Evolutionary conservation across 1,140 invertebrate species (phyloP).

Genomic region (Chelonus insularis): DNA sequence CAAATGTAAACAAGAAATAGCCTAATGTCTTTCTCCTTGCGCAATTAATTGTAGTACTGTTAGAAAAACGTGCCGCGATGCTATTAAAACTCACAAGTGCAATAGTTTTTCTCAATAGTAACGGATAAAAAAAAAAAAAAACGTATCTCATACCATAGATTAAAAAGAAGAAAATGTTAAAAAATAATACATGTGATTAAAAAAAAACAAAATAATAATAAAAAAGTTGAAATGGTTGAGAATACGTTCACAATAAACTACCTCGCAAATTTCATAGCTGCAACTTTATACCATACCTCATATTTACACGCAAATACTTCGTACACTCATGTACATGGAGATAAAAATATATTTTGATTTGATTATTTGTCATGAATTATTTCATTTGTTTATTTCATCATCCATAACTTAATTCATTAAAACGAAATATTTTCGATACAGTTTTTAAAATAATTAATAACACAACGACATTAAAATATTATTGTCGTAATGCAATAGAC

Average conservation of each 20-base stretch:
- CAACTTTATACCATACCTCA: constrained; percentile 30
- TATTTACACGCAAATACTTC: constrained; percentile 28
- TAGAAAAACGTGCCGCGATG: constrained; percentile 32
- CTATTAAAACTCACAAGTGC: constrained; percentile 57
- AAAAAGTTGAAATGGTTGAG: constrained; percentile 9
- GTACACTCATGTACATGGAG: constrained; percentile 29
- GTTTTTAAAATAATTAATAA: not conserved
- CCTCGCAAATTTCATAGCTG: constrained; percentile 45
- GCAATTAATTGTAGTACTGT: constrained; percentile 38
- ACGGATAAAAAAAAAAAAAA: constrained; percentile 33
- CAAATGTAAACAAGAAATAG: constrained; percentile 35
- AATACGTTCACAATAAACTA: constrained; percentile 38
- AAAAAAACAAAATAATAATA: not conserved
- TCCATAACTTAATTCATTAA: too few species aligned
- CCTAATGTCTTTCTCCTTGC: constrained; percentile 38
- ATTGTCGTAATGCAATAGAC: constrained; percentile 24
- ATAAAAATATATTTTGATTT: constrained; percentile 32
- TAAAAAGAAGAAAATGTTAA: not conserved
- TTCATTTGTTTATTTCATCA: constrained; percentile 18
- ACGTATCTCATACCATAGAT: constrained; percentile 11
- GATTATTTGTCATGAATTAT: constrained; percentile 23
- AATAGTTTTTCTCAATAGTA: constrained; percentile 60
- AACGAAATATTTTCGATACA: not conserved
- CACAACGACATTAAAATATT: constrained; percentile 1
- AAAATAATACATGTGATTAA: not conserved